Conservation (phyloP, 1,140 invertebrate species). For the Psix sp. region DNA sequence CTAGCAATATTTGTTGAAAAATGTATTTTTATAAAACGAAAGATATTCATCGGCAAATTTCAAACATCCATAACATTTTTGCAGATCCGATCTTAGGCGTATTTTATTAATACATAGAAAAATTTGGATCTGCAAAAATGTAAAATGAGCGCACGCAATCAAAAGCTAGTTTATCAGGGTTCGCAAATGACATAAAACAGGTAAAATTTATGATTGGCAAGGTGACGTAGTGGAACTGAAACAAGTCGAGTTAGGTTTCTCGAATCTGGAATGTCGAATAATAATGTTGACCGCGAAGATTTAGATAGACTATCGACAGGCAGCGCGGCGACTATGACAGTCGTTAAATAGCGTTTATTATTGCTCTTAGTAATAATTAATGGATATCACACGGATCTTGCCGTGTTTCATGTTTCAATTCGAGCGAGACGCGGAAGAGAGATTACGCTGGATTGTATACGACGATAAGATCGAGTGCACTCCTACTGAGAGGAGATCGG, state of each 20-base stretch:
- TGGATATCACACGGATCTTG: conserved; percentile 59
- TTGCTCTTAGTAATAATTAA: conserved; percentile 60
- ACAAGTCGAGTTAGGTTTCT: conserved; percentile 46
- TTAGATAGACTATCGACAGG: conserved; percentile 57
- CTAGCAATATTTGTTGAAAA: too few relatives aligned
- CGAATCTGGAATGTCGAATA: conserved; percentile 55
- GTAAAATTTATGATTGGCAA: conserved; percentile 56
- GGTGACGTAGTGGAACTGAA: conserved; percentile 53
- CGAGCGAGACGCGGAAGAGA: conserved; percentile 59
- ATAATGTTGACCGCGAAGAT: conserved; percentile 53
- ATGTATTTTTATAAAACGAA: too few relatives aligned
- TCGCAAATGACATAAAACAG: conserved; percentile 28
- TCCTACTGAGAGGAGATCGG: conserved; percentile 55
- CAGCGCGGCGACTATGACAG: conserved; percentile 24
- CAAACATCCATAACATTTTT: too few relatives aligned
- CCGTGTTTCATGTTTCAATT: conserved; percentile 59
- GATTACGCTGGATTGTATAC: conserved; percentile 58
- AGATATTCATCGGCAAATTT: too few relatives aligned
- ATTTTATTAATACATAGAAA: conserved; percentile 2
- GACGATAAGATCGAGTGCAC: conserved; percentile 57
- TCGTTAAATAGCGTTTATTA: conserved; percentile 61
- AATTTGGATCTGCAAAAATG: conserved; percentile 24
- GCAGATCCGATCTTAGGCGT: too few relatives aligned
- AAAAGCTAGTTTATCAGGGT: conserved; percentile 47
- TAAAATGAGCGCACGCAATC: too few relatives aligned